Conservation (phyloP, 2,888 invertebrate genomes). For the Theretra japonica region DNA sequence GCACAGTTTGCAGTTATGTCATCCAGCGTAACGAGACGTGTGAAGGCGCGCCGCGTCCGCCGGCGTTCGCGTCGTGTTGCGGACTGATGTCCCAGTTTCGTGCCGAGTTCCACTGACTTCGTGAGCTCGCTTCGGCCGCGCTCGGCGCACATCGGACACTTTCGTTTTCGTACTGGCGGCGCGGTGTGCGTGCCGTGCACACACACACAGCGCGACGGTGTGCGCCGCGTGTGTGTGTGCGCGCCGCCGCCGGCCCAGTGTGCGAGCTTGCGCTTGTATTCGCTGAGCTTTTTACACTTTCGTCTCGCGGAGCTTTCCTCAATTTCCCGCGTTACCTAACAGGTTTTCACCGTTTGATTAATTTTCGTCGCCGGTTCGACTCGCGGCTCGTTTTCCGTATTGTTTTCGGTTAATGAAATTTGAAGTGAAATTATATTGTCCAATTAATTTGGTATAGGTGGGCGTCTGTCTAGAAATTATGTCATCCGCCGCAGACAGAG, state of each 20-base stretch:
- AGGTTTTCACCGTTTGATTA: conserved; percentile 63
- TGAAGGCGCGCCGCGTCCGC: conserved; percentile 73
- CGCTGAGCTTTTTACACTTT: conserved; percentile 79
- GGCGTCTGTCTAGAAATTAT: background rate
- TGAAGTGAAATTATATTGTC: conserved; percentile 43
- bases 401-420: conserved; percentile 49
- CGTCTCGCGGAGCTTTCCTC: conserved; percentile 75
- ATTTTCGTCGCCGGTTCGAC: conserved; percentile 45
- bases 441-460: conserved; percentile 31
- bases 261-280: conserved; percentile 44
- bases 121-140: conserved; percentile 82
- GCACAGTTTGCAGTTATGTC: conserved; percentile 78
- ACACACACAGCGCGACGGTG: conserved; percentile 42
- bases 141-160: conserved; percentile 81
- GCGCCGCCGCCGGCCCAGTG: conserved; percentile 34
- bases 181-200: conserved; percentile 45
- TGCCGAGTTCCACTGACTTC: conserved; percentile 83
- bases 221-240: conserved; percentile 45
- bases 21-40: conserved; percentile 72
- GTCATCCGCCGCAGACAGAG: no score
- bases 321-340: conserved; percentile 78
- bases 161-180: conserved; percentile 78
- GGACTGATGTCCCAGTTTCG: conserved; percentile 88
- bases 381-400: conserved; percentile 42
- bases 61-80: conserved; percentile 80